Evolutionary conservation across 2,888 invertebrate genomes (phyloP).

Genomic region (Drosophila cyrtoloma): DNA sequence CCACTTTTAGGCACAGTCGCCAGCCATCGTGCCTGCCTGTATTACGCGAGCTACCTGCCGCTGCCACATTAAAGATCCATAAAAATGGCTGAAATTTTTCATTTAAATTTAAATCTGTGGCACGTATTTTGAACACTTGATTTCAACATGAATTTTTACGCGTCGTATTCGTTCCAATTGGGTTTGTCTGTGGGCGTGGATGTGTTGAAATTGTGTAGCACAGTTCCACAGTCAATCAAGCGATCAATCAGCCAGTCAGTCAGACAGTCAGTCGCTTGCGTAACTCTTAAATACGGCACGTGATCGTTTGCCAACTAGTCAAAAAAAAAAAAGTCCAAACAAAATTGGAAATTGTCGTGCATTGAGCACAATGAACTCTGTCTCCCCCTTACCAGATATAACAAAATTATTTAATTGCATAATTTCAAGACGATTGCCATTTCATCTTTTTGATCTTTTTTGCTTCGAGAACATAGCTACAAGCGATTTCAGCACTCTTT

Average conservation of each 20-base stretch:
- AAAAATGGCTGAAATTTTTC: conserved; percentile 60
- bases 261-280: conserved; percentile 44
- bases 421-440: conserved; percentile 60
- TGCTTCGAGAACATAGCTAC: conserved; percentile 41
- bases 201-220: conserved; percentile 63
- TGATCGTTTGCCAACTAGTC: conserved; percentile 30
- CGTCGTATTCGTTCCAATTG: conserved; percentile 43
- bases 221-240: conserved; percentile 72
- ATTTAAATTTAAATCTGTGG: conserved; percentile 56
- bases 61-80: conserved; percentile 64
- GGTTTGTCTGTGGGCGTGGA: conserved; percentile 49
- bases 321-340: background rate
- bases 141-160: conserved; percentile 58
- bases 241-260: conserved; percentile 45
- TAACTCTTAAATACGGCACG: conserved; percentile 60
- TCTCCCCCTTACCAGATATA: conserved; percentile 7
- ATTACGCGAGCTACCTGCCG: conserved; percentile 58
- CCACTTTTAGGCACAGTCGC: conserved; percentile 58
- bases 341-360: conserved; percentile 38
- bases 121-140: conserved; percentile 53
- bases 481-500: conserved; percentile 41
- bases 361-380: conserved; percentile 67
- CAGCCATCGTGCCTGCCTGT: conserved; percentile 56
- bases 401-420: conserved; percentile 62
- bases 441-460: conserved; percentile 28